Conservation (phyloP, 2,113 vertebrate species). For the Pterocles orientalis region DNA sequence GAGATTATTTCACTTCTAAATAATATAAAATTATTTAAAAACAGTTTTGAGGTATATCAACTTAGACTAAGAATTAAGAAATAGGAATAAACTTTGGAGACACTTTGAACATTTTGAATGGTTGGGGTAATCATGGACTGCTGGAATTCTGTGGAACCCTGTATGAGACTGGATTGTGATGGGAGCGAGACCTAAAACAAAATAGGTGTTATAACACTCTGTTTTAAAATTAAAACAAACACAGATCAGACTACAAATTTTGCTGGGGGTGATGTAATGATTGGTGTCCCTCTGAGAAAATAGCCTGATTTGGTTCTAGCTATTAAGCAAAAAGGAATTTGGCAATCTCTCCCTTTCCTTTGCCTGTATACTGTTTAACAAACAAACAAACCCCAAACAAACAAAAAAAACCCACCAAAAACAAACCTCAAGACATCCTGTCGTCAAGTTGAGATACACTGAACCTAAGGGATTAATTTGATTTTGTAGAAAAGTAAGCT, state of each 20-base stretch:
- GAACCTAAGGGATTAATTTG: neutral
- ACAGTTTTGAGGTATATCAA: neutral
- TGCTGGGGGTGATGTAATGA: neutral
- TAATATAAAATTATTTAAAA: neutral
- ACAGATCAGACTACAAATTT: neutral
- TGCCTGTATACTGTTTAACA: neutral
- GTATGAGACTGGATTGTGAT: neutral
- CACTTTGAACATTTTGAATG: neutral
- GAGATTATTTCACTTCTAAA: neutral
- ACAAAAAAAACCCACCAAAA: too few relatives aligned
- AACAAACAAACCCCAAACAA: too few relatives aligned
- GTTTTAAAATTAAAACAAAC: neutral
- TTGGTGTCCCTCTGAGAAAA: neutral
- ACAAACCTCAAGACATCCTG: neutral
- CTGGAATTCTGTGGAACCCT: neutral
- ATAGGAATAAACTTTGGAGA: neutral
- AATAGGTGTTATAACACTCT: neutral
- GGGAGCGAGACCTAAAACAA: neutral
- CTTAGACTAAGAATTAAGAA: neutral
- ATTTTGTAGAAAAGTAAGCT: neutral
- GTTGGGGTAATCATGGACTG: neutral
- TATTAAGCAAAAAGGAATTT: neutral
- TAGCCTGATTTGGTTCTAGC: neutral
- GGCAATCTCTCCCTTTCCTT: neutral
- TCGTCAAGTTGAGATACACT: neutral